A percentile compares a stretch with the other conserved stretches of the same genome.
These are phyloP conservation scores for Rhea americana DNA, from an alignment of 2,113 vertebrate species.

Conservation along the genomic window DNA sequence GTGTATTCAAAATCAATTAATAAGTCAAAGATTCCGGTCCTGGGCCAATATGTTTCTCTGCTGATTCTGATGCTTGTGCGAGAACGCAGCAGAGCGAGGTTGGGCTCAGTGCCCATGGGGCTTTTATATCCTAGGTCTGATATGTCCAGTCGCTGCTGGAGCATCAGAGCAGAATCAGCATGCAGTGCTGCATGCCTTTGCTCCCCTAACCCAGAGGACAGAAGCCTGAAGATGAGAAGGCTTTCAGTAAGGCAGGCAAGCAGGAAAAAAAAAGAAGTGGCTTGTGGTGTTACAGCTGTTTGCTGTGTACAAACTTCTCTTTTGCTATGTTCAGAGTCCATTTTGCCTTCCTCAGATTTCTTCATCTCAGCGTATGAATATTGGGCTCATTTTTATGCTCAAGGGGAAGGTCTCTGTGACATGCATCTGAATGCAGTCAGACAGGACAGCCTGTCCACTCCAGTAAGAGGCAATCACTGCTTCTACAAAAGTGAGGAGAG, in stretches of 20 bases:
- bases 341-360: slow-evolving; percentile 2
- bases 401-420: neutral
- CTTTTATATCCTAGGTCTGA: neutral
- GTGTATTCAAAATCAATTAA: neutral
- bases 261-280: neutral
- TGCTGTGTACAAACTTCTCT: neutral
- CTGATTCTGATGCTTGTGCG: neutral
- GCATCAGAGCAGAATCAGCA: neutral
- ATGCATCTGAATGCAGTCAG: neutral
- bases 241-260: neutral
- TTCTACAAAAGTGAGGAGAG: neutral
- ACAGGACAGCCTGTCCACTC: neutral
- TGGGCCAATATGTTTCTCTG: neutral
- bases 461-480: neutral
- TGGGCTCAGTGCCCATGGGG: neutral
- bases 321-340: neutral
- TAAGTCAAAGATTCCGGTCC: slow-evolving; percentile 29
- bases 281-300: neutral
- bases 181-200: neutral
- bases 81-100: neutral
- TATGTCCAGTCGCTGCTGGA: neutral
- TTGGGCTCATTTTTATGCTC: neutral
- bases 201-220: neutral
- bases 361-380: neutral
- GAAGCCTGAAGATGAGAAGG: neutral